A percentile compares a stretch with the other conserved stretches of the same genome.
Evolutionary conservation across 2,113 vertebrate genomes (phyloP).

Genomic region (Oryzias celebensis): DNA sequence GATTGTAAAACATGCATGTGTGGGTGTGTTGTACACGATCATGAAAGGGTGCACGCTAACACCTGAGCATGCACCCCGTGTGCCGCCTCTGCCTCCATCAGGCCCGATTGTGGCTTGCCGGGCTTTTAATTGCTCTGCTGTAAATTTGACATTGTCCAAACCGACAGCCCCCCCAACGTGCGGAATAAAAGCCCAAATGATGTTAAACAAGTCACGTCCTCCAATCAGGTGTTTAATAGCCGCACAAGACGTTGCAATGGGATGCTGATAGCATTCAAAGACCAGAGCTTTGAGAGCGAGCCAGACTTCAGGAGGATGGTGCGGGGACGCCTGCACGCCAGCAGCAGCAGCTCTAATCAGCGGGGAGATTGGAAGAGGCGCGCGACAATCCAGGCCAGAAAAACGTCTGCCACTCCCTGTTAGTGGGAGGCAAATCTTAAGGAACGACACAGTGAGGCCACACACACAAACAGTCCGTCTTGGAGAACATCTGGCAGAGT

Average conservation of each 20-base stretch:
- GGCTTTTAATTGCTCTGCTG: constrained; percentile 56
- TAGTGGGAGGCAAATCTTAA: constrained; percentile 42
- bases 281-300: constrained; percentile 42
- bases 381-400: constrained; percentile 69
- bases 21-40: constrained; percentile 18
- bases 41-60: background rate
- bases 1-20: constrained; percentile 37
- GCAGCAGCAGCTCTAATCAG: constrained; percentile 61
- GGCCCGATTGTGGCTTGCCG: constrained; percentile 34
- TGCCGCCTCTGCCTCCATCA: constrained; percentile 27
- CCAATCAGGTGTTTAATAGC: constrained; percentile 52
- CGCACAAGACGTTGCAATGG: constrained; percentile 49
- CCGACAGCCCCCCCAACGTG: constrained; percentile 53
- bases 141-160: constrained; percentile 58
- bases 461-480: constrained; percentile 20
- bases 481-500: constrained; percentile 63
- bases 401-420: constrained; percentile 63
- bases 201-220: constrained; percentile 48
- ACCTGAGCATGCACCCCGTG: constrained; percentile 6
- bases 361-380: constrained; percentile 63
- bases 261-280: constrained; percentile 64
- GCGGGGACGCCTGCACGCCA: constrained; percentile 8
- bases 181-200: constrained; percentile 29
- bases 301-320: constrained; percentile 38
- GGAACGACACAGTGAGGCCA: background rate